A percentile compares a stretch with the other conserved stretches of the same genome.
These are phyloP conservation scores for Theonella swinhoei DNA, from an alignment of 37 sponge, comb jelly and placozoan species.

Conservation along the genomic window DNA sequence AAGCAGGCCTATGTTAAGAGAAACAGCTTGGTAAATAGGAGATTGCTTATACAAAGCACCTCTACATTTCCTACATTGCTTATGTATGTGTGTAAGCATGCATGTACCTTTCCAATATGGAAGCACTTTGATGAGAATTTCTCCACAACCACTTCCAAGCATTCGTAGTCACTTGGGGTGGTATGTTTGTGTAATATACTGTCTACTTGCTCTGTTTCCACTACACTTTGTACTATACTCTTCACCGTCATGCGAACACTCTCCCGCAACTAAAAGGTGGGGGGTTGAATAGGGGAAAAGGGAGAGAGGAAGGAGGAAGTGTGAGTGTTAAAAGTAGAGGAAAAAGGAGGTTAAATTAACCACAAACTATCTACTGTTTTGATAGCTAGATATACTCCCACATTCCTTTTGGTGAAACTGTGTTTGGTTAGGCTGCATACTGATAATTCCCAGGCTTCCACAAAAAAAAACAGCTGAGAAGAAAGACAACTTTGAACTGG, in stretches of 20 bases:
- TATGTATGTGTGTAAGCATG: too few relatives aligned
- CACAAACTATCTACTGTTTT: too few relatives aligned
- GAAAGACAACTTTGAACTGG: too few relatives aligned
- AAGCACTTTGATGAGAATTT: constrained; percentile 38
- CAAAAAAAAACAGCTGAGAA: too few relatives aligned
- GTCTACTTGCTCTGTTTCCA: not conserved
- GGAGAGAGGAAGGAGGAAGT: too few relatives aligned
- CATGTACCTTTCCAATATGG: constrained; percentile 7
- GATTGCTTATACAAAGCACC: not conserved
- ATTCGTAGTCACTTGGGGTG: constrained; percentile 23
- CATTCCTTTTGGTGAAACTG: too few relatives aligned
- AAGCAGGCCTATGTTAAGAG: not conserved
- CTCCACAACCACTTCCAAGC: not conserved
- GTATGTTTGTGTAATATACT: constrained; percentile 11
- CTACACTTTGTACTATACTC: constrained; percentile 4
- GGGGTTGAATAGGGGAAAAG: not conserved
- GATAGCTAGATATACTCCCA: too few relatives aligned
- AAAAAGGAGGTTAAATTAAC: too few relatives aligned
- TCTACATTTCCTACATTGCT: too few relatives aligned
- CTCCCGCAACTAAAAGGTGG: constrained; percentile 20
- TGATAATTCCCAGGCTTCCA: too few relatives aligned
- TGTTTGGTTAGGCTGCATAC: too few relatives aligned
- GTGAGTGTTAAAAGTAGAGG: too few relatives aligned
- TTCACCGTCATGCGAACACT: constrained; percentile 18
- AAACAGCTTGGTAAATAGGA: not conserved